Base-by-base conservation (phyloP, 2,113 vertebrate genomes). In the Mola mola region DNA sequence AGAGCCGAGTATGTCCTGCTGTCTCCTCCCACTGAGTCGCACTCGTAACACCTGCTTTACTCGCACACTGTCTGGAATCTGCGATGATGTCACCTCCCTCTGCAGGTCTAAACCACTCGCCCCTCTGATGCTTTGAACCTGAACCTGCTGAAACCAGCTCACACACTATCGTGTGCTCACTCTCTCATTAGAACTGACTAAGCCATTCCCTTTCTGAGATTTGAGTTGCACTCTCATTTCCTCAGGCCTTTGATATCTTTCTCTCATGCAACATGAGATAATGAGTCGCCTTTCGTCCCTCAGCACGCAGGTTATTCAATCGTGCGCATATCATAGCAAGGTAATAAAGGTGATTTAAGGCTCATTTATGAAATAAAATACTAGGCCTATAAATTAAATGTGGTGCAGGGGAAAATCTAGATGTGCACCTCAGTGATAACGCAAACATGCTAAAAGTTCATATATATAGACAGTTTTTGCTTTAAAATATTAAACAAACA, bases 21-120 rank as follows among this genome's bases (percentile, higher is more conserved):
- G 22, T n/a, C 58, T 56, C 66, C 41, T 11, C 4, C 38, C 29
- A 41, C 2, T 1, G 47, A 74, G 81, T 86, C 78, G 53, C 72
- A 37, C 48, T 1, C 20, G 17, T 21, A 90, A 89, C 87, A 91
- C 84, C 88, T 90, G 88, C 63, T 88, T 86, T 20, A 22, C 79
- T 85, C 81, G 79, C 75, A 56, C 74, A 8, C 69, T 42, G 83
- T 88, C 89, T 91, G 77, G 84, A 85, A 86, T 84, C 82, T 75
- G 73, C 66, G 12, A 79, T 91, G 87, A 92, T 38, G 75, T 90
- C 81, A 86, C 60, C 78, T 49, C 20, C 51, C 19, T 20, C 21
- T 3, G 9, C 43, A 59, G 57, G 44, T 47, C 60, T 66, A 71
- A 76, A 78, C 49, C 51, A 8, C 61, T 60, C 13, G 20, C 38